phyloP scores from a whole-genome alignment of 2,888 invertebrate species.

The Stictocephala bisonia region DNA sequence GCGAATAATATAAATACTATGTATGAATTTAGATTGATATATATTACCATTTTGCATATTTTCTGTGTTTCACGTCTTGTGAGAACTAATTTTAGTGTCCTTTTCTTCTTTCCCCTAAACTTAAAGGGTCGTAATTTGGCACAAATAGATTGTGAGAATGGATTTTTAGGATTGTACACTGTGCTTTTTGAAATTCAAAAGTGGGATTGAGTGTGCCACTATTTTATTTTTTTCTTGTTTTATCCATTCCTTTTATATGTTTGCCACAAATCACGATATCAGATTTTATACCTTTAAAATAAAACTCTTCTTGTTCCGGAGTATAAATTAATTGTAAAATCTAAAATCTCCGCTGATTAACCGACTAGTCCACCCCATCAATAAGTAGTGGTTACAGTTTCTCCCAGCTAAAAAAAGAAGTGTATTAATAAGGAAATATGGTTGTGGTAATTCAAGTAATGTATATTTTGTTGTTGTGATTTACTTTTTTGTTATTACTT shows the following conservation, averaged over 20 bases:
- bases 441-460: conserved; percentile 37
- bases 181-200: conserved; percentile 35
- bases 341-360: no score
- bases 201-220: conserved; percentile 38
- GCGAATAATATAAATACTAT: conserved; percentile 6
- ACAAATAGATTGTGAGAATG: neutral
- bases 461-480: conserved; percentile 40
- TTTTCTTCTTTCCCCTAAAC: conserved; percentile 15
- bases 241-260: conserved; percentile 41
- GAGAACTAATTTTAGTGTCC: no score
- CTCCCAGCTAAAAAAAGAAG: conserved; percentile 16
- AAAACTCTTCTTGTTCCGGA: no score
- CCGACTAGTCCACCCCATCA: no score
- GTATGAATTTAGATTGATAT: conserved; percentile 23
- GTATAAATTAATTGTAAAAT: no score
- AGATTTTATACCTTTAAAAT: no score
- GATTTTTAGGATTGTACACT: conserved; percentile 31
- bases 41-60: conserved; percentile 42
- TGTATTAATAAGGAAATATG: conserved; percentile 22
- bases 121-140: neutral
- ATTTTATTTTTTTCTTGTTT: conserved; percentile 21
- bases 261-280: no score
- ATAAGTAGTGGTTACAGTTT: conserved; percentile 38
- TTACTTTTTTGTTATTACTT: conserved; percentile 27
- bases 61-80: conserved; percentile 38